These are phyloP conservation scores for Neofelis nebulosa DNA, from an alignment of 2,113 vertebrate genomes.

Conservation along the genomic window DNA sequence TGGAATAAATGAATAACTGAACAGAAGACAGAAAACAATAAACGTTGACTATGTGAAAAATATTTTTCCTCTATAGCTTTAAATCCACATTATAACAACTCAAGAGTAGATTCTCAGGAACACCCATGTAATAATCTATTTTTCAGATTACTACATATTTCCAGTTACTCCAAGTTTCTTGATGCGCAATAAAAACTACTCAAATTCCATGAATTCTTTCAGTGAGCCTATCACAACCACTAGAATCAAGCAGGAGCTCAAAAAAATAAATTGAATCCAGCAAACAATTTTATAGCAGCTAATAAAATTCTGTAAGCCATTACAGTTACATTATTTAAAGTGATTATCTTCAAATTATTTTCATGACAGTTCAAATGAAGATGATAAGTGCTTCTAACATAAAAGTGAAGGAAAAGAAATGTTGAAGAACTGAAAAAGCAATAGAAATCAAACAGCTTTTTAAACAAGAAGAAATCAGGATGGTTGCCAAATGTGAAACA, in stretches of 20 bases:
- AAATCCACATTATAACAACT: slow-evolving; percentile 22
- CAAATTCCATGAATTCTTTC: background rate
- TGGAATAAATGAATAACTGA: background rate
- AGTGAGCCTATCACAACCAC: background rate
- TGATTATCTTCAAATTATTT: background rate
- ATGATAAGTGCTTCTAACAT: background rate
- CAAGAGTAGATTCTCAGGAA: background rate
- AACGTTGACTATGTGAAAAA: background rate
- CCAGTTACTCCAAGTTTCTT: slow-evolving; percentile 6
- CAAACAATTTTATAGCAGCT: background rate
- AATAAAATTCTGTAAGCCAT: slow-evolving; percentile 2
- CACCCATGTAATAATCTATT: background rate
- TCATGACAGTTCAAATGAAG: slow-evolving; percentile 16
- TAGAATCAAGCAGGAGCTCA: background rate
- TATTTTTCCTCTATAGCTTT: background rate
- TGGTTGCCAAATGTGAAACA: background rate
- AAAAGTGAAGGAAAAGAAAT: background rate
- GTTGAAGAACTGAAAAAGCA: background rate
- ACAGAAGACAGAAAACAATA: background rate
- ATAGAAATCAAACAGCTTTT: background rate
- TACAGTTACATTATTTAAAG: background rate
- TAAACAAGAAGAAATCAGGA: background rate
- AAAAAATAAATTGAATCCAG: background rate
- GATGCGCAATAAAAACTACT: slow-evolving; percentile 4
- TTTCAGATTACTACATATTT: background rate